These are phyloP conservation scores for Tenebrosternarchus preto DNA, from an alignment of 2,113 vertebrate species.

Conservation along the genomic window DNA sequence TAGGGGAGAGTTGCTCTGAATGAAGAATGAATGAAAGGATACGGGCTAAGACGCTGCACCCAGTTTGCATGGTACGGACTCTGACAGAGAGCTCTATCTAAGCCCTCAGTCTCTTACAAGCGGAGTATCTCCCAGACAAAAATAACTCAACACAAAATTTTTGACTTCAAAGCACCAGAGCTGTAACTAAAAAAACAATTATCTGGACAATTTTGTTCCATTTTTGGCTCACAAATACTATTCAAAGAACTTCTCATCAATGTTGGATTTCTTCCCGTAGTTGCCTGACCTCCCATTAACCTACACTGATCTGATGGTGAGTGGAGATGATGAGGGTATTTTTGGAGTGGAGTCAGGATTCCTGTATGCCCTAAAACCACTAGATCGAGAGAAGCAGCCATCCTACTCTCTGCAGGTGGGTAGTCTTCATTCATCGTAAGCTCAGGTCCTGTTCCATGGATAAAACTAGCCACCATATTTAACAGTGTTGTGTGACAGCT, in stretches of 20 bases:
- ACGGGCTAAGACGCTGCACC: neutral
- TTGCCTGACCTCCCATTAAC: constrained; percentile 68
- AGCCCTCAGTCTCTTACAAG: neutral
- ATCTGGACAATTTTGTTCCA: neutral
- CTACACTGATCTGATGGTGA: constrained; percentile 68
- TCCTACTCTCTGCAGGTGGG: constrained; percentile 78
- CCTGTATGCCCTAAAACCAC: constrained; percentile 74
- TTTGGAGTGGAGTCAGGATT: constrained; percentile 82
- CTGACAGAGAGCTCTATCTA: neutral
- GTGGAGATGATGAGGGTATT: constrained; percentile 71
- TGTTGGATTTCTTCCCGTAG: constrained; percentile 49
- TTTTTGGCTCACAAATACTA: neutral
- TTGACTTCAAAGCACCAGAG: constrained; percentile 5
- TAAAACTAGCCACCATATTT: too few species aligned
- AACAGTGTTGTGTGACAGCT: too few species aligned
- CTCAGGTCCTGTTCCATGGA: too few species aligned
- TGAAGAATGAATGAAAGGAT: neutral
- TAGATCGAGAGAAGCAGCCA: constrained; percentile 82
- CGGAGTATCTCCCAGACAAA: neutral
- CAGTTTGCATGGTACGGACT: neutral
- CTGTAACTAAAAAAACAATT: neutral
- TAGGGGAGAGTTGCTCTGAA: neutral
- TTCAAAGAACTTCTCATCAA: neutral
- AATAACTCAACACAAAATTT: neutral
- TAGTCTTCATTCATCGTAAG: neutral